Conservation (phyloP, 2,113 vertebrate genomes). For the Actenoides lindsayi region DNA sequence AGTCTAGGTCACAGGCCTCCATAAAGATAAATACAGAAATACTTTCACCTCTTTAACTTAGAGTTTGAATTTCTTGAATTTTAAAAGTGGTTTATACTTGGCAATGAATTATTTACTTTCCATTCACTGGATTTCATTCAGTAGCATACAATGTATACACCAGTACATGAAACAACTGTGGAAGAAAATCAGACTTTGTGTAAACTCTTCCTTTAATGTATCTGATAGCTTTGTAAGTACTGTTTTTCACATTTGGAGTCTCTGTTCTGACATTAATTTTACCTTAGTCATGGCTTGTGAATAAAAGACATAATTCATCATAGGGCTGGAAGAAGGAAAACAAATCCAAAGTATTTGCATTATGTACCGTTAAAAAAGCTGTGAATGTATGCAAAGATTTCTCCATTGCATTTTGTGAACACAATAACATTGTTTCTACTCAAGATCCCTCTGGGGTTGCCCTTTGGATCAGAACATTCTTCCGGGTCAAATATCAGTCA, state of each 20-base stretch:
- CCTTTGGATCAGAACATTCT: slow-evolving; percentile 3
- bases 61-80: background rate
- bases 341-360: slow-evolving; percentile 44
- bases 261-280: background rate
- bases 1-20: background rate
- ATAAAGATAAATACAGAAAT: background rate
- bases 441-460: background rate
- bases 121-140: background rate
- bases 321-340: background rate
- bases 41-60: background rate
- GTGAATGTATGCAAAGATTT: slow-evolving; percentile 27
- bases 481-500: background rate
- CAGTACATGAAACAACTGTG: background rate
- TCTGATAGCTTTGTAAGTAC: background rate
- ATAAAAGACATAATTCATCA: slow-evolving; percentile 74
- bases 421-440: background rate
- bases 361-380: slow-evolving; percentile 50
- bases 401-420: background rate
- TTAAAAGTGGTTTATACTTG: background rate
- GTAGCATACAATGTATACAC: background rate
- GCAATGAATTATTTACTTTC: background rate
- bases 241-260: background rate
- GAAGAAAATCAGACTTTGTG: background rate
- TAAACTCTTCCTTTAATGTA: background rate
- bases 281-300: slow-evolving; percentile 48